These are phyloP conservation scores for Drosophila infuscata DNA, from an alignment of 2,888 invertebrate species.

Conservation along the genomic window DNA sequence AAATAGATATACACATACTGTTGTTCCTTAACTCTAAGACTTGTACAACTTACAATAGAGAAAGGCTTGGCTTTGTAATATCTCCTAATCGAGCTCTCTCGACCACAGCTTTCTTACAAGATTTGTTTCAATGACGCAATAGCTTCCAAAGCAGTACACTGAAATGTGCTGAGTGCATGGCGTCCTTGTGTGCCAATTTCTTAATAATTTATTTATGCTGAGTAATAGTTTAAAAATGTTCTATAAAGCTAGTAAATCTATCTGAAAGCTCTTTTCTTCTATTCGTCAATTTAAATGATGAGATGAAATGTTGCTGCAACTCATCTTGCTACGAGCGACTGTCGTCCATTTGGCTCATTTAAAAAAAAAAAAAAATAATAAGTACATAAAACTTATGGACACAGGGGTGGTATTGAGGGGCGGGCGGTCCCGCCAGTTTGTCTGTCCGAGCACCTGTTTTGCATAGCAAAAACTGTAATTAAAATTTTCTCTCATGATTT, in stretches of 20 bases:
- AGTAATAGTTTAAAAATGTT: neutral
- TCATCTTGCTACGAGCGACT: slow-evolving; percentile 1
- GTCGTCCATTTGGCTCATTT: slow-evolving; percentile 22
- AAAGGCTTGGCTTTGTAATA: neutral
- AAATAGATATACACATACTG: too few species aligned
- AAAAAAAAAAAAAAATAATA: neutral
- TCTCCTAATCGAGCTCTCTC: neutral
- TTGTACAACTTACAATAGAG: neutral
- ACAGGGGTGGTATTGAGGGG: neutral
- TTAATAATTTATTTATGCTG: neutral
- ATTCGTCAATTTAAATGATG: neutral
- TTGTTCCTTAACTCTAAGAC: neutral
- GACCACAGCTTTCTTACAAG: neutral
- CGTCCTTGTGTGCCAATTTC: neutral
- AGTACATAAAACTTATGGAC: neutral
- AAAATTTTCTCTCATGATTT: slow-evolving; percentile 48
- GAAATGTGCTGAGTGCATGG: neutral
- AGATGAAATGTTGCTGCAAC: neutral
- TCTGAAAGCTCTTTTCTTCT: neutral
- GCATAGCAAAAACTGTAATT: slow-evolving; percentile 60
- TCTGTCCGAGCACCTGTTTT: slow-evolving; percentile 55
- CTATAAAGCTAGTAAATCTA: neutral
- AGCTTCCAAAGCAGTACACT: neutral
- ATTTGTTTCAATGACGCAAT: neutral
- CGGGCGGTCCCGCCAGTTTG: slow-evolving; percentile 9